phyloP scores from a whole-genome alignment of 2,888 invertebrate genomes.

The Invenusta paracnida region DNA sequence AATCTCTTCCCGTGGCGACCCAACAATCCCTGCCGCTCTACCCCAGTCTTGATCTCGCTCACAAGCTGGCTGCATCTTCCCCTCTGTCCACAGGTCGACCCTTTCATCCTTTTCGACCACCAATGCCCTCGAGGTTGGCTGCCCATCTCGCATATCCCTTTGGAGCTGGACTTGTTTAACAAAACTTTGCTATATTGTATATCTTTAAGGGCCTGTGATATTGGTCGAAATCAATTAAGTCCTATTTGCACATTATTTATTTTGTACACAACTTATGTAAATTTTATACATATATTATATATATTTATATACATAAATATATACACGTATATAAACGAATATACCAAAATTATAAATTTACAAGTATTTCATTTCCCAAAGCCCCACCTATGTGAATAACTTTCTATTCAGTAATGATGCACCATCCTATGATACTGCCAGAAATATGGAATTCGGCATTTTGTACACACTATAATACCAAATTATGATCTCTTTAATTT shows the following conservation, averaged over 20 bases:
- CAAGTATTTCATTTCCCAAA: too few species aligned
- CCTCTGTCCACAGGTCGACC: background rate
- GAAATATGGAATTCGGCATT: too few species aligned
- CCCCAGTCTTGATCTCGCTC: background rate
- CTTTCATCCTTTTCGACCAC: background rate
- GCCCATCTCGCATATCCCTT: conserved; percentile 1
- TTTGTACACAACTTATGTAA: conserved; percentile 2
- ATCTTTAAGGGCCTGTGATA: background rate
- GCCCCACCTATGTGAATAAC: too few species aligned
- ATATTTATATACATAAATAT: background rate
- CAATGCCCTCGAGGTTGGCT: conserved; percentile 11
- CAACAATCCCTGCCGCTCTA: background rate
- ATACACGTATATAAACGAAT: background rate
- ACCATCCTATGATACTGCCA: too few species aligned
- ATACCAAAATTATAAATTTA: too few species aligned
- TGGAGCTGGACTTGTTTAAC: background rate
- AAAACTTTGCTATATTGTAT: background rate
- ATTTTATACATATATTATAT: background rate
- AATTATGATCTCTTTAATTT: too few species aligned
- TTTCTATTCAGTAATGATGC: too few species aligned
- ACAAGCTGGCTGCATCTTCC: background rate
- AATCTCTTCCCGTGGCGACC: background rate
- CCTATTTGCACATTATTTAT: conserved; percentile 14
- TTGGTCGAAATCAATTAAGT: background rate
- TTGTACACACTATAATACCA: too few species aligned